Percentiles rank a stretch among this genome's conserved stretches.
These are phyloP conservation scores for Magallana nippona DNA, from an alignment of 2,888 invertebrate species.

Conservation along the genomic window DNA sequence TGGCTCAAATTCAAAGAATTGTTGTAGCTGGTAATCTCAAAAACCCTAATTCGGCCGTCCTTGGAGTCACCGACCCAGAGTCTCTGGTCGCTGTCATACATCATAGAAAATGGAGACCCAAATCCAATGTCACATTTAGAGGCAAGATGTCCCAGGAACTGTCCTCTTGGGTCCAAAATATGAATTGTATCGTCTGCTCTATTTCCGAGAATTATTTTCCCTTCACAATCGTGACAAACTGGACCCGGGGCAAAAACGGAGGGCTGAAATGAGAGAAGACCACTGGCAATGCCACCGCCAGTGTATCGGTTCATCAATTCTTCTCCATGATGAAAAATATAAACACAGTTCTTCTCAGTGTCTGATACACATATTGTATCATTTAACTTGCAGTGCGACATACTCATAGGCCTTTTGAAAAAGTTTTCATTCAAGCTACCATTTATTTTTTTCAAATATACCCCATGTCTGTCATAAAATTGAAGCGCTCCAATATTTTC, in stretches of 20 bases:
- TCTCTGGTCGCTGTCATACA: not conserved
- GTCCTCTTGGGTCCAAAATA: conserved; percentile 12
- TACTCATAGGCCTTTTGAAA: not conserved
- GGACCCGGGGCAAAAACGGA: not conserved
- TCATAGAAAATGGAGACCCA: conserved; percentile 1
- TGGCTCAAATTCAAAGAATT: not conserved
- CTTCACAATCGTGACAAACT: not conserved
- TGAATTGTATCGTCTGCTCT: not conserved
- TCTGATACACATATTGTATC: conserved; percentile 11
- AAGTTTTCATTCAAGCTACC: not conserved
- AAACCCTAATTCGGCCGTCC: not conserved
- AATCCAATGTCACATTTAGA: not conserved
- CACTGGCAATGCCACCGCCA: not conserved
- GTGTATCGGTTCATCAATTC: not conserved
- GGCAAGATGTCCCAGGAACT: not conserved
- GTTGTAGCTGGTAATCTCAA: not conserved
- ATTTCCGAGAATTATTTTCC: conserved; percentile 13
- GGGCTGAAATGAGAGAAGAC: not conserved
- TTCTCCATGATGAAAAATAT: not conserved
- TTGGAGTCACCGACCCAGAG: conserved; percentile 10
- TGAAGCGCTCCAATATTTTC: not conserved
- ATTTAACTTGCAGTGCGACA: not conserved
- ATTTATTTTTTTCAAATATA: not conserved
- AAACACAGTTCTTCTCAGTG: not conserved
- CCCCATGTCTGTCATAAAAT: conserved; percentile 13